These are phyloP conservation scores for Ernsta delagoae DNA, from an alignment of 2,888 invertebrate genomes.

Conservation along the genomic window DNA sequence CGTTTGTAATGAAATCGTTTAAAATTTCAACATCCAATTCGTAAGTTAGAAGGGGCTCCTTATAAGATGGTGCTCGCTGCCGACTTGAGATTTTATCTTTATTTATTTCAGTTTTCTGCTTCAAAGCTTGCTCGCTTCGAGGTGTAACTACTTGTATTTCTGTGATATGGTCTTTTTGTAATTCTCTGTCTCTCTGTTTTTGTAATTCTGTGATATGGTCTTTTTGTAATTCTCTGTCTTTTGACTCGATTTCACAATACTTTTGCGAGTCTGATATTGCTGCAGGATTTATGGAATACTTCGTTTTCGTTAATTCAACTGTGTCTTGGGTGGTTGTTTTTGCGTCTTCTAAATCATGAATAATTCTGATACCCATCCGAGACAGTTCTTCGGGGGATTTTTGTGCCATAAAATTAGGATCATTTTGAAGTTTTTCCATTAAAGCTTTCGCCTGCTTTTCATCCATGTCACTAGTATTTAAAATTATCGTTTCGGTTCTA, in stretches of 20 bases:
- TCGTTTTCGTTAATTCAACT: constrained; percentile 72
- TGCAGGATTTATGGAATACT: constrained; percentile 73
- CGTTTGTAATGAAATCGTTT: constrained; percentile 80
- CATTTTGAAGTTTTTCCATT: constrained; percentile 76
- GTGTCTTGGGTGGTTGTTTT: constrained; percentile 61
- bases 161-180: constrained; percentile 86
- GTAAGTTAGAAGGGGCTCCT: constrained; percentile 69
- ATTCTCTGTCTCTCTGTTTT: constrained; percentile 51
- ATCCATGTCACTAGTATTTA: constrained; percentile 79
- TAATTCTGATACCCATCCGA: constrained; percentile 70
- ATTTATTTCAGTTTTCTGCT: constrained; percentile 55
- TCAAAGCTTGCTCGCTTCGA: constrained; percentile 64
- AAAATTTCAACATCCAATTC: constrained; percentile 75
- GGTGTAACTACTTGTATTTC: constrained; percentile 89
- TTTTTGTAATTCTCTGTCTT: constrained; percentile 56
- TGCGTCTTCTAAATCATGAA: constrained; percentile 73
- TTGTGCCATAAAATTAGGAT: constrained; percentile 77
- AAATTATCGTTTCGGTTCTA: constrained; percentile 81
- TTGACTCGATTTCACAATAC: constrained; percentile 52
- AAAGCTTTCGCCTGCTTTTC: constrained; percentile 76
- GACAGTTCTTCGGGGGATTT: constrained; percentile 76
- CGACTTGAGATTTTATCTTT: constrained; percentile 72
- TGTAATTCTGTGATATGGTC: no score
- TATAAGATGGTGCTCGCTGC: constrained; percentile 66
- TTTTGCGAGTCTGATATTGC: constrained; percentile 73